Evolutionary conservation across 2,888 invertebrate species (phyloP), one percentile per base, ranked within the genome.

Genomic region (Luperina testacea): DNA sequence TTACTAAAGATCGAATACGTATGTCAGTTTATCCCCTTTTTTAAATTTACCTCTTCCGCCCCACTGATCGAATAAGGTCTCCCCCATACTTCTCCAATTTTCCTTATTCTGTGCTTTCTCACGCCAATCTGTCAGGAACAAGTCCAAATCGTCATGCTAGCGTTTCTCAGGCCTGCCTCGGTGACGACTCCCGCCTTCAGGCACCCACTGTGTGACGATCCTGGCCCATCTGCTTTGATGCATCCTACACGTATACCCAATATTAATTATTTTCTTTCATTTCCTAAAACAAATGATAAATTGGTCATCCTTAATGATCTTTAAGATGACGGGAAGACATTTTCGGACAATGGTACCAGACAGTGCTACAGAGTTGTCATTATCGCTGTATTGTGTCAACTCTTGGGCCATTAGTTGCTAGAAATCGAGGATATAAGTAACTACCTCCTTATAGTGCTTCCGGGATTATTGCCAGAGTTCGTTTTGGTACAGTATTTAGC

Each of bases 301-400:
- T 75, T 59, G 24, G 3, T 13, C 15, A 48, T 64, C 13, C 59
- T 81, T 67, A 67, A 72, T 72, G 67, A 78, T 75, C 24, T 45
- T n/a, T 48, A 15, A 79, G 79, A 75, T 72, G 80, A 59, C 71
- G 15, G 13, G 27, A 24, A 65, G 38, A 42, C 67, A 61, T 61
- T 24, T 45, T 42, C 11, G 53, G 38, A 80, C 75, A 84, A 75
- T 72, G 63, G 61, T 32, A 20, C 51, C 53, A 6, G 38, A 85
- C 69, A 75, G 70, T 72, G 59, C 20, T 32, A 24, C 38, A 63
- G 74, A 82, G 74, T 72, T 72, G 81, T 81, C 85, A 42, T 81
- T 81, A 72, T 64, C 61, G 42, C 48, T n/a, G 53, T 76, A 57
- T 72, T 76, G 45, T 75, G 59, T 42, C 64, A 27, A 38, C 17